Evolutionary conservation across 2,888 invertebrate genomes (phyloP).

Genomic region (Adelphocoris suturalis): DNA sequence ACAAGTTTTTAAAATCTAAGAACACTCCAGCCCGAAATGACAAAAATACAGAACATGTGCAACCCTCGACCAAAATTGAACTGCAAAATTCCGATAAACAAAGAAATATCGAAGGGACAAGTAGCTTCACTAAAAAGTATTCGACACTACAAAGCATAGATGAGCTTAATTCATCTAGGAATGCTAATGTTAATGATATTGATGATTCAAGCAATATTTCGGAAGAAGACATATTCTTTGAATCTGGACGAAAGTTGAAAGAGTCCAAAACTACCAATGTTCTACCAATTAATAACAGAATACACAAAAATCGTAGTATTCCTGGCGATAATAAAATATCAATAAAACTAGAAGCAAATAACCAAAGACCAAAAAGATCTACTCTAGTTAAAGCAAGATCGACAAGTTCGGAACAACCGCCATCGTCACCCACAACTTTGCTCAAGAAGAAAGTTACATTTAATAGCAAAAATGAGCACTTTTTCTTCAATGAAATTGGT

Average conservation of each 20-base stretch:
- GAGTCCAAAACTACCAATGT: not conserved
- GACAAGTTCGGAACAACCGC: no score
- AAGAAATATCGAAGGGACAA: not conserved
- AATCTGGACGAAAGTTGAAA: not conserved
- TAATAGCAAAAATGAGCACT: not conserved
- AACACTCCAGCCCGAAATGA: not conserved
- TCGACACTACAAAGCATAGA: not conserved
- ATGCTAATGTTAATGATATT: not conserved
- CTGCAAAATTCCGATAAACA: not conserved
- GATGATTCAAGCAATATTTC: not conserved
- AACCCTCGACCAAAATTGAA: not conserved
- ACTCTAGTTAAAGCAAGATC: no score
- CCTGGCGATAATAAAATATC: not conserved
- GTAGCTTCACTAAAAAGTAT: not conserved
- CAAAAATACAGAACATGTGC: not conserved
- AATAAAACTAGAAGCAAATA: not conserved
- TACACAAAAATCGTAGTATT: no score
- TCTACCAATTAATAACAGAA: no score
- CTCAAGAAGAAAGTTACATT: not conserved
- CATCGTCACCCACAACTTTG: no score
- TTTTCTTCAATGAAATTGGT: not conserved
- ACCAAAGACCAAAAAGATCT: not conserved
- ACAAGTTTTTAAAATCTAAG: slow-evolving; percentile 33
- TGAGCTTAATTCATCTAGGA: not conserved
- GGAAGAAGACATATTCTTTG: not conserved